Evolutionary conservation across 2,797 vertebrate species (phyloP), one percentile per base, ranked within the genome.

Genomic region (Channa striata): DNA sequence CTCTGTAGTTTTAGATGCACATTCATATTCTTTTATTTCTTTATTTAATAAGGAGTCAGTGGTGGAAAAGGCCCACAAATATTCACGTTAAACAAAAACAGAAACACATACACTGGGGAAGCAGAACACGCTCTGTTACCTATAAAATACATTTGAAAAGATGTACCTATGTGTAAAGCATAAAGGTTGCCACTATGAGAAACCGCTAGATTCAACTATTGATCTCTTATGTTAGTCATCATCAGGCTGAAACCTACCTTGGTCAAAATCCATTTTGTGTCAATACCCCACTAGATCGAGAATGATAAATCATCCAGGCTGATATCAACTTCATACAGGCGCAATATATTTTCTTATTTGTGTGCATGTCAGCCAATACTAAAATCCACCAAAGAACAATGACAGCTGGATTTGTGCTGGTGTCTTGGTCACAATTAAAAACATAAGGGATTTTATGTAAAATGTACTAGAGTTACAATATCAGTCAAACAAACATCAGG

Each of bases 11-110:
- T 71, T 42, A 48, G 11, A 16, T 11, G 19, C 16, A 33, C 17
- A n/a, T 37, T 62, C 5, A 37, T 44, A 34, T 37, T 61, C n/a
- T 30, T 13, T n/a, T 16, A 17, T 25, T n/a, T 53, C 33, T 36
- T 25, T 36, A 19, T 51, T 40, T 40, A 53, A 59, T 53, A 48
- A 52, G 7, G 14, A 70, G 37, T 61, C 25, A 58, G 19, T 17
- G 14, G n/a, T 73, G 33, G 7, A 33, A 50, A 11, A 49, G 11
- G 10, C 34, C 37, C 16, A 33, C 17, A 54, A 60, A 43, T 43
- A 47, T 66, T 39, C 13, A 19, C 30, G 44, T 50, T 1, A 61
- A 36, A 37, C 10, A 40, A 68, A 37, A 48, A 68, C 5, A 49
- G 49, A 57, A 59, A 25, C 43, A 60, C n/a, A n/a, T 8, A 50